phyloP scores from a whole-genome alignment of 2,797 vertebrate genomes.

The Melanotaenia nigrans region DNA sequence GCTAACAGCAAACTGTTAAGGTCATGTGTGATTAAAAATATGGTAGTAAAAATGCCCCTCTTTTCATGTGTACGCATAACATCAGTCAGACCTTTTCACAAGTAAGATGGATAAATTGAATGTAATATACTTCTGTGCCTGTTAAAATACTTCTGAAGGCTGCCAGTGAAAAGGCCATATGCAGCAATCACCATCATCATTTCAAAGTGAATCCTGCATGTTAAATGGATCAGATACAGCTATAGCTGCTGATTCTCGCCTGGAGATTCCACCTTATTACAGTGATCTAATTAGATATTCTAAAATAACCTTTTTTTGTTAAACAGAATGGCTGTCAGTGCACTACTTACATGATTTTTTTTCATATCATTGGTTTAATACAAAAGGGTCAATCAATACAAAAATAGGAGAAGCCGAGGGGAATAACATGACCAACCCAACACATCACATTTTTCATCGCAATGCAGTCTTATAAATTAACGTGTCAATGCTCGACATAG shows the following conservation, averaged over 20 bases:
- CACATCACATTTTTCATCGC: not conserved
- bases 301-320: slow-evolving; percentile 54
- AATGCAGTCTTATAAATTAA: not conserved
- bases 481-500: not conserved
- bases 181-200: slow-evolving; percentile 55
- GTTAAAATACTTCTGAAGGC: slow-evolving; percentile 10
- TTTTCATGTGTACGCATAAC: not conserved
- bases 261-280: slow-evolving; percentile 51
- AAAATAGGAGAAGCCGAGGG: not conserved
- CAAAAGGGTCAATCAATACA: not conserved
- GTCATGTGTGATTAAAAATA: slow-evolving; percentile 15
- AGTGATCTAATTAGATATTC: slow-evolving; percentile 71
- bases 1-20: not conserved
- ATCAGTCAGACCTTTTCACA: slow-evolving; percentile 1
- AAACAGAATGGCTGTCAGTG: slow-evolving; percentile 49
- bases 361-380: not conserved
- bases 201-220: slow-evolving; percentile 52
- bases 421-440: not conserved
- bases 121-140: slow-evolving; percentile 26
- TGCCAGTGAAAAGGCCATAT: slow-evolving; percentile 4
- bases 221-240: slow-evolving; percentile 58
- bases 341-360: slow-evolving; percentile 21
- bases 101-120: slow-evolving; percentile 28
- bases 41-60: not conserved
- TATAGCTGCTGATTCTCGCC: slow-evolving; percentile 43